Evolutionary conservation across 2,797 vertebrate genomes (phyloP).

Genomic region (Phataginus tetradactyla): DNA sequence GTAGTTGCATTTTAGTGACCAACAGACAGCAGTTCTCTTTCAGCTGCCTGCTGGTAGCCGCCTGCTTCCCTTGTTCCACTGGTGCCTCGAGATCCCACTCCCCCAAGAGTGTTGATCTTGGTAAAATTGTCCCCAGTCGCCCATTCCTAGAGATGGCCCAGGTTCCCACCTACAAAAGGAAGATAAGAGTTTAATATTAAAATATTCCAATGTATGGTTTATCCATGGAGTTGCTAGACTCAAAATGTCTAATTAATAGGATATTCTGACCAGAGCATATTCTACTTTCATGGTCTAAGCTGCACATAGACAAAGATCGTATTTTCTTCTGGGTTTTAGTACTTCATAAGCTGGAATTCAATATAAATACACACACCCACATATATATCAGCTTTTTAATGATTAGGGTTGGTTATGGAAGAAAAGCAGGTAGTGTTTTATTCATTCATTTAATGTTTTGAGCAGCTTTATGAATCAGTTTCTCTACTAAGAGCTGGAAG

Average conservation of each 20-base stretch:
- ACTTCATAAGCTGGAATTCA: neutral
- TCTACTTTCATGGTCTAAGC: neutral
- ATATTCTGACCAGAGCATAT: neutral
- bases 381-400: neutral
- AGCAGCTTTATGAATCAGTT: neutral
- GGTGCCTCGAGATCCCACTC: neutral
- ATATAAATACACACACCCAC: neutral
- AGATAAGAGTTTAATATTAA: neutral
- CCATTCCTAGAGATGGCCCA: neutral
- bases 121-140: neutral
- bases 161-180: neutral
- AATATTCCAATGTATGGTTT: neutral
- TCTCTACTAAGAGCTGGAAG: neutral
- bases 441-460: neutral
- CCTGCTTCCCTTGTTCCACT: neutral
- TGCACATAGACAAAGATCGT: neutral
- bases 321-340: neutral
- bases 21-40: no score
- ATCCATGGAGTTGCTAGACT: neutral
- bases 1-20: neutral
- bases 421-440: neutral
- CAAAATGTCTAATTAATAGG: neutral
- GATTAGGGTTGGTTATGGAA: neutral
- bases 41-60: neutral
- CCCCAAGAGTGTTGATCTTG: neutral